phyloP scores from a whole-genome alignment of 2,888 invertebrate species.

The Philhelius pedissequus region DNA sequence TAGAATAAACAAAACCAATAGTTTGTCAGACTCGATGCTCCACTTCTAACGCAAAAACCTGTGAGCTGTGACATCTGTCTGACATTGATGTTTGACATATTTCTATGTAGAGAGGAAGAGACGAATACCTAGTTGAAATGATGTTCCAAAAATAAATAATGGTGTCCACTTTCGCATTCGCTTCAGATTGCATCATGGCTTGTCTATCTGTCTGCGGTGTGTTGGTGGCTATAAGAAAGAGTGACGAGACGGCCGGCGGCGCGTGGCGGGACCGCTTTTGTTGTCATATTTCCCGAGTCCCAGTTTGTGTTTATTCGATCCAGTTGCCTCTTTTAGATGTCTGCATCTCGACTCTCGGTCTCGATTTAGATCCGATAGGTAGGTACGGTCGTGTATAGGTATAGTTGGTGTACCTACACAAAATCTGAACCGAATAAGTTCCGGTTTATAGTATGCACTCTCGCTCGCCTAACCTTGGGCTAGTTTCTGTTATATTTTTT shows the following conservation, averaged over 20 bases:
- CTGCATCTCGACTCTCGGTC: constrained; percentile 13
- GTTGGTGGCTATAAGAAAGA: too few relatives aligned
- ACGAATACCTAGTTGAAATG: too few relatives aligned
- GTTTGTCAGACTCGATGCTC: not conserved
- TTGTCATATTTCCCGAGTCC: not conserved
- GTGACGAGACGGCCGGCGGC: too few relatives aligned
- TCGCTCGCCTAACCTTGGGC: constrained; percentile 58
- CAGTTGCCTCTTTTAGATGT: constrained; percentile 31
- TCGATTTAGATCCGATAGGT: not conserved
- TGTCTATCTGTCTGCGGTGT: constrained; percentile 3
- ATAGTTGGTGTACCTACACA: not conserved
- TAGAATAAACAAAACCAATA: constrained; percentile 4
- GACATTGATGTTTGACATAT: not conserved
- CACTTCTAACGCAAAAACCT: constrained; percentile 15
- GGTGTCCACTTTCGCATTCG: constrained; percentile 47
- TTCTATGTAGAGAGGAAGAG: not conserved
- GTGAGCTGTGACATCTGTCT: not conserved
- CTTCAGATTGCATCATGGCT: constrained; percentile 51
- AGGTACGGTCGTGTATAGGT: not conserved
- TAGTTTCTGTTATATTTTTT: constrained; percentile 29
- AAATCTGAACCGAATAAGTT: constrained; percentile 32
- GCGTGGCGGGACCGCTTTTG: too few relatives aligned
- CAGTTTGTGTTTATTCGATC: constrained; percentile 33
- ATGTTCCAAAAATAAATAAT: not conserved
- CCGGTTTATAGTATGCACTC: constrained; percentile 45